These are phyloP conservation scores for Streptopelia turtur DNA, from an alignment of 2,797 vertebrate species.

Conservation along the genomic window DNA sequence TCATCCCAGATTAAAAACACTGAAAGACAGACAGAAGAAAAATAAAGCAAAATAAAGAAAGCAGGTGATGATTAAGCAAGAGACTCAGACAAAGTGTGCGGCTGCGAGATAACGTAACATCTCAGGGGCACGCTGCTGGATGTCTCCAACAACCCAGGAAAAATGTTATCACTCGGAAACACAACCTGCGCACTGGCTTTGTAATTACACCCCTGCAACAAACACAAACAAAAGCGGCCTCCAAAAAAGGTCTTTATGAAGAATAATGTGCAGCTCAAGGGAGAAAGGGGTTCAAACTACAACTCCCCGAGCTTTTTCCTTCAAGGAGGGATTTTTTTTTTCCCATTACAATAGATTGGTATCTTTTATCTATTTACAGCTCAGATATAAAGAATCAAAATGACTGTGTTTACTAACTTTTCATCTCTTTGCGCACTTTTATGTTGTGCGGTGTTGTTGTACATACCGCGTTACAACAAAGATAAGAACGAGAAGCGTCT, in stretches of 20 bases:
- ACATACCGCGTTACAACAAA: background rate
- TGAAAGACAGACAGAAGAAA: background rate
- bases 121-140: slow-evolving; percentile 32
- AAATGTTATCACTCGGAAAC: slow-evolving; percentile 66
- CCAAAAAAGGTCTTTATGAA: background rate
- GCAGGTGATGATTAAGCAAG: slow-evolving; percentile 26
- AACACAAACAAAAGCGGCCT: slow-evolving; percentile 47
- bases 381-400: background rate
- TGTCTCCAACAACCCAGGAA: background rate
- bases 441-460: background rate
- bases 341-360: background rate
- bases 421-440: background rate
- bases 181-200: slow-evolving; percentile 43
- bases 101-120: slow-evolving; percentile 61
- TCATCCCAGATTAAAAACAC: slow-evolving; percentile 47
- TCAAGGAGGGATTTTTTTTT: background rate
- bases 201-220: slow-evolving; percentile 42
- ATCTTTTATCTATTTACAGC: slow-evolving; percentile 17
- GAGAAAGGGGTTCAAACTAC: background rate
- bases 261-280: background rate
- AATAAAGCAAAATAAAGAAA: background rate
- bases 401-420: background rate
- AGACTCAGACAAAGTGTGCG: slow-evolving; percentile 19
- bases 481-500: background rate
- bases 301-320: slow-evolving; percentile 2